Evolutionary conservation across 2,888 invertebrate genomes (phyloP).

Genomic region (Nasonovia ribisnigri): DNA sequence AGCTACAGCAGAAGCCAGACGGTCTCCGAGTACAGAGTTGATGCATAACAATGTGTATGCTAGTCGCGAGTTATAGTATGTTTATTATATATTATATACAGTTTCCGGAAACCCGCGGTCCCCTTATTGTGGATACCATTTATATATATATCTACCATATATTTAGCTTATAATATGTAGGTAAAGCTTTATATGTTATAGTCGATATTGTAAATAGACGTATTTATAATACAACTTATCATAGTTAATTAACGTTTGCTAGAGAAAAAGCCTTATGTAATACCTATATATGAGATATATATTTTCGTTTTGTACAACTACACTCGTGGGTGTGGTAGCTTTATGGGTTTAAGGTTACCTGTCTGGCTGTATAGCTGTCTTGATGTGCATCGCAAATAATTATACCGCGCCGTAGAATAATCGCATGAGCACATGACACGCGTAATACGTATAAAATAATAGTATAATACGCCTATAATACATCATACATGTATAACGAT

Average conservation of each 20-base stretch:
- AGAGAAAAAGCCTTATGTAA: not conserved
- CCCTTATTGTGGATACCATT: not conserved
- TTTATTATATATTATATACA: not conserved
- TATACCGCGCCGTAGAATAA: not conserved
- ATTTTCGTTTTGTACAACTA: not conserved
- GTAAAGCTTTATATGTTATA: too few relatives aligned
- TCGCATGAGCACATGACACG: too few relatives aligned
- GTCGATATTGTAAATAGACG: too few relatives aligned
- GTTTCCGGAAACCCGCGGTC: not conserved
- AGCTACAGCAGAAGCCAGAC: not conserved
- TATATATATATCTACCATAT: not conserved
- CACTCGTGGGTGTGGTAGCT: not conserved
- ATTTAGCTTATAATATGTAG: too few relatives aligned
- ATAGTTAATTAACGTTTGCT: not conserved
- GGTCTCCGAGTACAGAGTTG: not conserved
- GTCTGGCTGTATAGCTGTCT: not conserved
- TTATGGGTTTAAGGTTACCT: not conserved
- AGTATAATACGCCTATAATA: too few relatives aligned
- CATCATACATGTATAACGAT: too few relatives aligned
- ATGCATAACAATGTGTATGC: not conserved
- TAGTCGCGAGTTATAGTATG: not conserved
- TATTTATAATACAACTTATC: not conserved
- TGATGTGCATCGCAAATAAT: not conserved
- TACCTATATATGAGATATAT: not conserved
- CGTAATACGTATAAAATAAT: too few relatives aligned